Conservation (phyloP, 92 coral and sea anemone species). For the Paramuricea clavata region DNA sequence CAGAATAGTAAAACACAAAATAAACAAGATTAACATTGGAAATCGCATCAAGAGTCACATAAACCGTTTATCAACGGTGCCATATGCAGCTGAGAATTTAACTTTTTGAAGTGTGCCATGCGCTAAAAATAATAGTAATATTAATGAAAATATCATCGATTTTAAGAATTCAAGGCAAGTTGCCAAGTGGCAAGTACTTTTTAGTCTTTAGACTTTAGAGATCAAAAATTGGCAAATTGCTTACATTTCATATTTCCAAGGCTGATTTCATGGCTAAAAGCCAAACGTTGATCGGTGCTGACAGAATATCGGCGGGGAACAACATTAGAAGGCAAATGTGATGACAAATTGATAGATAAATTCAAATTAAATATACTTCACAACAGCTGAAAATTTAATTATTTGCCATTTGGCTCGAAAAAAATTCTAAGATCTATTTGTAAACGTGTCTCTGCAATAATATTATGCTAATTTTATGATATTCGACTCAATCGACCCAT, state of each 20-base stretch:
- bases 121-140: not conserved
- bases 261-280: not conserved
- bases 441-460: not conserved
- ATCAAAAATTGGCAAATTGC: too few relatives aligned
- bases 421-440: not conserved
- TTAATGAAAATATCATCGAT: too few relatives aligned
- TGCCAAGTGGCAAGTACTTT: too few relatives aligned
- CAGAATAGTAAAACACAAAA: too few relatives aligned
- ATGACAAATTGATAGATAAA: not conserved
- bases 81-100: not conserved
- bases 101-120: not conserved
- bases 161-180: too few relatives aligned
- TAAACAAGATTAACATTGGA: too few relatives aligned
- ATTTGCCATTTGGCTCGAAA: not conserved
- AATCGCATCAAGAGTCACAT: too few relatives aligned
- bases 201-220: too few relatives aligned
- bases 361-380: slow-evolving; percentile 13
- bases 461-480: not conserved
- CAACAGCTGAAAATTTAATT: slow-evolving; percentile 31
- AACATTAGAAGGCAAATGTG: not conserved
- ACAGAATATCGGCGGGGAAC: not conserved
- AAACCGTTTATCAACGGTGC: too few relatives aligned
- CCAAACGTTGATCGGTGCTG: not conserved
- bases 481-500: not conserved
- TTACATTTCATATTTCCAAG: too few relatives aligned